Evolutionary conservation across 2,888 invertebrate genomes (phyloP), one percentile per base, ranked within the genome.

Genomic region (Eupelmus urozonus): DNA sequence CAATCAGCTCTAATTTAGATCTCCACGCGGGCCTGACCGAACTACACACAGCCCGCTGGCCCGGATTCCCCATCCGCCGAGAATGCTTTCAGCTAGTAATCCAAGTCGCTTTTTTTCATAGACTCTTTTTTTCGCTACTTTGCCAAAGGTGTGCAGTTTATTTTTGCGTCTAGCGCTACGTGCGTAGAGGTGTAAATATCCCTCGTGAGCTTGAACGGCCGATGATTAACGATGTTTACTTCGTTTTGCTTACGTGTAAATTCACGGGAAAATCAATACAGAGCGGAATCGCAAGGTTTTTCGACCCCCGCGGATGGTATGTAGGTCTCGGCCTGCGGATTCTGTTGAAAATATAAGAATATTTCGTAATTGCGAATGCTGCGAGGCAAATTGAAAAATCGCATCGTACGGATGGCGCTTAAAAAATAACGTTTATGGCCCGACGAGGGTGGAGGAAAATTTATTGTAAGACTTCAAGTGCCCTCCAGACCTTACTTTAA

Each of bases 1-100:
- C 65, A 65, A 65, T 65, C 65, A 65, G 49, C 65, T 65, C 65
- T 51, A 65, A 65, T 65, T 65, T 65, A 51, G 20, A 63, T 20
- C 25, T 45, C 11, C 45, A n/a, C 25, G 18, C 4, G 45, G 27
- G 57, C 3, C 34, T 34, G 3, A 34, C 34, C 9, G 34, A 34
- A 34, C n/a, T n/a, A n/a, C n/a, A n/a, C n/a, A n/a, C n/a, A n/a
- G n/a, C n/a, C n/a, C n/a, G n/a, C n/a, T n/a, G n/a, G n/a, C n/a
- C n/a, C n/a, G n/a, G 40, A 49, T 49, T 16, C 49, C n/a, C 25
- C 40, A 40, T 3, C n/a, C 49, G 18, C 42, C 42, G 65, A 42
- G 49, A 65, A 65, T 49, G 65, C 65, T 65, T 65, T 65, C 49
- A 65, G 9, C 34, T 34, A 5, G 34, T 34, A 34, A 34, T 9